Base-by-base conservation (phyloP, 2,797 vertebrate genomes). In the Thripadectes ignobilis region DNA sequence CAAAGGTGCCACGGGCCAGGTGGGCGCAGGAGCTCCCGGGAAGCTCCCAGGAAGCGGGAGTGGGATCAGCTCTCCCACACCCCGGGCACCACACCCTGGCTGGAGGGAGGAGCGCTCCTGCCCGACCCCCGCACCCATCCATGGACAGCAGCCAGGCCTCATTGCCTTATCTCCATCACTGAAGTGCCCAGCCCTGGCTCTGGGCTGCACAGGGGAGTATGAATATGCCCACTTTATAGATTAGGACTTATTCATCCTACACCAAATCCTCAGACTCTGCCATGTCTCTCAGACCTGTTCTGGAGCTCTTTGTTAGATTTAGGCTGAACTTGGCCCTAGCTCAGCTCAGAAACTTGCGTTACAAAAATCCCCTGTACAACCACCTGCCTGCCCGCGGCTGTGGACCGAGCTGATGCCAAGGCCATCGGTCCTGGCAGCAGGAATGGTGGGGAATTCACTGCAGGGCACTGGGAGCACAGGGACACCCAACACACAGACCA, bases 141-240 rank as follows among this genome's bases (percentile, higher is more conserved):
- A 6, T 94, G 94, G 95, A 55, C n/a, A 27, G 54, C 87, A 91
- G 93, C 91, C 93, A 96, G 92, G 7, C 94, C 91, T 89, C 81
- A 21, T 58, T 61, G 87, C 10, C 91, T 96, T 88, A 96, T 96
- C 95, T 96, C 93, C 92, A 95, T 96, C 89, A 30, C 93, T 5
- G 73, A 16, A 63, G 87, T 22, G 2, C 95, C 96, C 94, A 94
- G 79, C 95, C 95, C 95, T 96, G 95, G 95, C 96, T 94, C 89
- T 94, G 95, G 95, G 92, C 95, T 96, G 93, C 82, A 52, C 69
- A 73, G 43, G 79, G 89, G 76, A 88, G 55, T 14, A 8, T 86
- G 58, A 92, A 94, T 92, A 93, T 94, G 76, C 95, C 89, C 88
- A 81, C 83, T 95, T 91, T 73, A 94, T 66, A 93, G 83, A 93